Evolutionary conservation across 2,113 vertebrate genomes (phyloP), one percentile per base, ranked within the genome.

Genomic region (Platysteira castanea): DNA sequence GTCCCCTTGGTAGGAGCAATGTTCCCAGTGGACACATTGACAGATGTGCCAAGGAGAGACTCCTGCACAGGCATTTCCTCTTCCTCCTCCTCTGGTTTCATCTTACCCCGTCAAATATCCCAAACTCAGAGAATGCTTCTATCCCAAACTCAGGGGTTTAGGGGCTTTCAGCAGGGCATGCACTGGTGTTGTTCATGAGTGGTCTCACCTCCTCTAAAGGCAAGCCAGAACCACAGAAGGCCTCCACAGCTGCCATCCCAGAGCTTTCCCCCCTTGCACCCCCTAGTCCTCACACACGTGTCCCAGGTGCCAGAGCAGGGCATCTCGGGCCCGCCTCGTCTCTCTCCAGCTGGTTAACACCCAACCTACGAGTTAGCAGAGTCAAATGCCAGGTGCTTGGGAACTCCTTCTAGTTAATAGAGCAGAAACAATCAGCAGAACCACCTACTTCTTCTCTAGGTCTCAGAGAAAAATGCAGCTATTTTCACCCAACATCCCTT

Each of bases 371-470:
- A 60, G 37, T n/a, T 53, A 87, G n/a, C 44, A 61, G 81, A 67
- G 57, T 28, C 39, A 69, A 85, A 69, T 61, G 7, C 67, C 2
- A 6, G 47, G 63, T 76, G 84, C 18, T 14, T 14, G 35, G 30
- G 35, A 91, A 37, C 76, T 61, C 63, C 80, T 93, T 59, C 70
- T n/a, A 67, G 37, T 91, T 92, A 89, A 77, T 65, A 87, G 91
- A 84, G 89, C 95, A 91, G 93, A 95, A 96, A 46, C 17, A 90
- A 92, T 81, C 59, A 44, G 54, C 41, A 85, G 84, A 94, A 76
- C 11, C 82, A 83, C 46, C 44, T 63, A 13, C 13, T 81, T 69
- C 39, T 41, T n/a, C n/a, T n/a, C n/a, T 44, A 68, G 30, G 10
- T 49, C 15, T 69, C 2, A 1, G 44, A 64, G 31, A 37, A 87